These are phyloP conservation scores for Hydrophis major DNA, from an alignment of 2,797 vertebrate species.

Conservation along the genomic window DNA sequence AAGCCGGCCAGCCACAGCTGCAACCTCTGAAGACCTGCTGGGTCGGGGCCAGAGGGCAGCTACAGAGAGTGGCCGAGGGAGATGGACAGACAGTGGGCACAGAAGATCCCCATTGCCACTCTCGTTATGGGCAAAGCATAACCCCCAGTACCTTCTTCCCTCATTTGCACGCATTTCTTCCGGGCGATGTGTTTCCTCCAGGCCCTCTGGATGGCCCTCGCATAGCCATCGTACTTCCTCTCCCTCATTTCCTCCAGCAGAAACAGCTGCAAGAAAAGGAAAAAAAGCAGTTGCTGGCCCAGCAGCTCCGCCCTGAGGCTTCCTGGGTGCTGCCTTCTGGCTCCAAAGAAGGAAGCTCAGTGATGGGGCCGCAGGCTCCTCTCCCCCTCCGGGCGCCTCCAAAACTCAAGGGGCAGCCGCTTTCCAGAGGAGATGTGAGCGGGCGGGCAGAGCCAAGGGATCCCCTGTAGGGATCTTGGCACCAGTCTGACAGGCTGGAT, in stretches of 20 bases:
- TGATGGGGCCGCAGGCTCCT: too few species aligned
- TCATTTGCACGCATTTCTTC: conserved; percentile 97
- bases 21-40: neutral
- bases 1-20: neutral
- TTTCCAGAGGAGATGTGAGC: neutral
- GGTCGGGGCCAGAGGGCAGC: neutral
- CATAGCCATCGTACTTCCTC: conserved; percentile 93
- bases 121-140: neutral
- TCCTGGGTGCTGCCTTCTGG: neutral
- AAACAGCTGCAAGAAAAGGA: conserved; percentile 80
- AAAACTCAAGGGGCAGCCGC: neutral
- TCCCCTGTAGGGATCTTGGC: neutral
- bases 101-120: neutral
- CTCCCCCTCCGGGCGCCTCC: neutral
- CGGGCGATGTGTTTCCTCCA: conserved; percentile 91
- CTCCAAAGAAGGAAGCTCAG: neutral
- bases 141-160: conserved; percentile 86
- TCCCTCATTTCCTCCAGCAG: conserved; percentile 95
- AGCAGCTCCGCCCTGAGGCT: neutral
- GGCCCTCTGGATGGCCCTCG: conserved; percentile 91
- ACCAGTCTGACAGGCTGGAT: neutral
- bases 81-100: neutral
- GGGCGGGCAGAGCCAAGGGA: neutral
- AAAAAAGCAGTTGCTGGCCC: neutral
- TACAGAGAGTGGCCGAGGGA: neutral